phyloP scores from a whole-genome alignment of 2,797 vertebrate species.

The Brachyrhaphis roseni region DNA sequence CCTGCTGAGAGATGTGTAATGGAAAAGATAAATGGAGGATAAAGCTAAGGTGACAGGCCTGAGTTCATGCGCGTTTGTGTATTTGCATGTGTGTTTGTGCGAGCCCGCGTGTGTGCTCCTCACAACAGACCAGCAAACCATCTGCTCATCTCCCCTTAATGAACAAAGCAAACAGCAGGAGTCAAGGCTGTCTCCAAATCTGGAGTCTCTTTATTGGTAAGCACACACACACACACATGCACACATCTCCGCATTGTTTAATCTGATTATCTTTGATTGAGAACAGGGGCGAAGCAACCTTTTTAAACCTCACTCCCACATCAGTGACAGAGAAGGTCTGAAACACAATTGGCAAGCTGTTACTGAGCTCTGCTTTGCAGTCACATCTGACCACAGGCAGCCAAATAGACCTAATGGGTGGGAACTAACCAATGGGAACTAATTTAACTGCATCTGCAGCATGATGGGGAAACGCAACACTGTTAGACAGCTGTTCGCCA shows the following conservation, averaged over 20 bases:
- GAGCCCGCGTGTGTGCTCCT: constrained; percentile 62
- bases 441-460: constrained; percentile 69
- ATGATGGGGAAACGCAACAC: constrained; percentile 74
- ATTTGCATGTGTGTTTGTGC: constrained; percentile 49
- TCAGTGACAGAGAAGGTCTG: constrained; percentile 81
- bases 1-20: constrained; percentile 84
- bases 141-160: constrained; percentile 88
- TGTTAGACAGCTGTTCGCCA: constrained; percentile 79
- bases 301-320: constrained; percentile 79
- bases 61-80: constrained; percentile 60
- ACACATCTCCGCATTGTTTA: constrained; percentile 69
- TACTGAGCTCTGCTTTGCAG: constrained; percentile 77
- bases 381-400: constrained; percentile 80
- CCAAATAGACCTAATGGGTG: constrained; percentile 79
- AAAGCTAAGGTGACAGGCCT: constrained; percentile 84
- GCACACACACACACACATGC: constrained; percentile 57
- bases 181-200: constrained; percentile 85
- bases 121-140: constrained; percentile 85
- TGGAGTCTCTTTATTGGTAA: constrained; percentile 82
- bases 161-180: constrained; percentile 88
- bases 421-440: constrained; percentile 80
- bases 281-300: constrained; percentile 81
- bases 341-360: constrained; percentile 83
- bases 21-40: constrained; percentile 88
- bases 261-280: constrained; percentile 83